A percentile compares a stretch with the other conserved stretches of the same genome.
Evolutionary conservation across 2,888 invertebrate genomes (phyloP).

Genomic region (Spilosoma lubricipeda): DNA sequence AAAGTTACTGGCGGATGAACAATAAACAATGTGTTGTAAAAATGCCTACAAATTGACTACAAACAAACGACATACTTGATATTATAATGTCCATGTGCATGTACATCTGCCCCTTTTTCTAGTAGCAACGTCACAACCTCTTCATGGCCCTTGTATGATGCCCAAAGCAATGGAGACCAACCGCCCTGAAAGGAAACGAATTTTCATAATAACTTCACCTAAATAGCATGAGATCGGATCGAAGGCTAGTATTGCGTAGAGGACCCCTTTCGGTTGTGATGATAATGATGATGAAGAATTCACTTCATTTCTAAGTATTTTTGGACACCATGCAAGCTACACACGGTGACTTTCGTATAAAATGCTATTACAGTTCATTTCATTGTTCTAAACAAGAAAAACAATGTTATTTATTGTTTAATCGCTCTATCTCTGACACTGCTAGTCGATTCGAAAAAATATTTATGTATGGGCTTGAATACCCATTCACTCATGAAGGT

Average conservation of each 20-base stretch:
- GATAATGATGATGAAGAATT: neutral
- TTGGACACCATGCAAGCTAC: too few relatives aligned
- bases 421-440: neutral
- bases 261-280: too few relatives aligned
- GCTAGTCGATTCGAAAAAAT: too few relatives aligned
- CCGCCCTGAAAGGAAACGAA: conserved; percentile 89
- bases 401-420: neutral
- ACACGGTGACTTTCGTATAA: too few relatives aligned
- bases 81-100: conserved; percentile 98
- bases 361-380: neutral
- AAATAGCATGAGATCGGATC: too few relatives aligned
- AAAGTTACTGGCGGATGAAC: neutral
- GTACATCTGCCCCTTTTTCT: conserved; percentile 96
- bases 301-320: neutral
- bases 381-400: neutral
- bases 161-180: conserved; percentile 99
- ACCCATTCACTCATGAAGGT: neutral
- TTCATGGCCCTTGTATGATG: conserved; percentile 95
- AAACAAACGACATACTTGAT: conserved; percentile 82
- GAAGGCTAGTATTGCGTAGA: too few relatives aligned
- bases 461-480: neutral
- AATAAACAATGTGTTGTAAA: neutral
- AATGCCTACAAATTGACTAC: neutral
- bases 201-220: neutral
- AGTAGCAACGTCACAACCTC: conserved; percentile 92